phyloP scores from a whole-genome alignment of 2,888 invertebrate species.

The Ennomos erosarius region DNA sequence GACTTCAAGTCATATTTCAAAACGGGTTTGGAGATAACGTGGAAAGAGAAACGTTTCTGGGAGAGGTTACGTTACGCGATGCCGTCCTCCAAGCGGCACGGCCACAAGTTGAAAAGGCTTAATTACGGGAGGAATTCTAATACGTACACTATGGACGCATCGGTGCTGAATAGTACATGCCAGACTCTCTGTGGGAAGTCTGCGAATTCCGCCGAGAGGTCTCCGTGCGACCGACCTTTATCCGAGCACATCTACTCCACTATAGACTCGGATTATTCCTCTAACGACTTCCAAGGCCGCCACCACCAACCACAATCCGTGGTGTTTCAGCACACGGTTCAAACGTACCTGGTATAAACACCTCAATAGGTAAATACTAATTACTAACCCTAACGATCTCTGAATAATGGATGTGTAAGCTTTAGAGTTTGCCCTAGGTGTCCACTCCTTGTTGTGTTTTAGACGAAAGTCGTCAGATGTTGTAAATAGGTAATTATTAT shows the following conservation, averaged over 20 bases:
- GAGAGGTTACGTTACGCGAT: slow-evolving; percentile 96
- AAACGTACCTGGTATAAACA: slow-evolving; percentile 79
- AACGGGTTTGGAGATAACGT: slow-evolving; percentile 93
- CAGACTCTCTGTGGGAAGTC: slow-evolving; percentile 85
- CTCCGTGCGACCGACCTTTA: slow-evolving; percentile 89
- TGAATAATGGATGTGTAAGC: slow-evolving; percentile 63
- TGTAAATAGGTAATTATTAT: slow-evolving; percentile 60
- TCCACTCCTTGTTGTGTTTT: slow-evolving; percentile 68
- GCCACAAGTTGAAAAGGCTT: slow-evolving; percentile 81
- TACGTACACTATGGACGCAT: slow-evolving; percentile 92
- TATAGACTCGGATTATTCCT: slow-evolving; percentile 95
- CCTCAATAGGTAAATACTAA: slow-evolving; percentile 50
- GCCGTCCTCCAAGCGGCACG: slow-evolving; percentile 90
- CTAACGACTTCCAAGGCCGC: slow-evolving; percentile 78
- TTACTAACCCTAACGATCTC: slow-evolving; percentile 67
- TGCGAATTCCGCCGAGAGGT: slow-evolving; percentile 82
- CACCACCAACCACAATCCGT: slow-evolving; percentile 77
- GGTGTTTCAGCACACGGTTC: slow-evolving; percentile 80
- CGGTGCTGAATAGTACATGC: slow-evolving; percentile 86
- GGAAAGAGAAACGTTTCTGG: slow-evolving; percentile 98
- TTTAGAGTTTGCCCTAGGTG: slow-evolving; percentile 68
- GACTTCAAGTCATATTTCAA: slow-evolving; percentile 95
- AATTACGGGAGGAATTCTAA: slow-evolving; percentile 93
- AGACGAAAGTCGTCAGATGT: slow-evolving; percentile 68
- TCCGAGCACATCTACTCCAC: slow-evolving; percentile 96